Conservation (phyloP, 1,140 invertebrate species). For the Pissodes strobi region DNA sequence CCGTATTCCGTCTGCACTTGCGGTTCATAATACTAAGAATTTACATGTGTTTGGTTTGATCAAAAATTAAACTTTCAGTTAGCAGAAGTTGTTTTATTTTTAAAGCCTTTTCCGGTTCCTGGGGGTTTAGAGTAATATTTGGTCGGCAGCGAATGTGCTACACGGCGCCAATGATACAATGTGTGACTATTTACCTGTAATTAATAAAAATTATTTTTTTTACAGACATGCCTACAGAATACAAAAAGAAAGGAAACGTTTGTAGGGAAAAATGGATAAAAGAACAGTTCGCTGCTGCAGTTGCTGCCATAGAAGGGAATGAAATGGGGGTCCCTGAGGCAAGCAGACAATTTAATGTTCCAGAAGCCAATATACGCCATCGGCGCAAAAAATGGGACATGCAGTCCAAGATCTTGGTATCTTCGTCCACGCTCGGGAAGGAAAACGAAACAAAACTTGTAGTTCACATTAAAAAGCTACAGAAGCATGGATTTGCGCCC, state of each 20-base stretch:
- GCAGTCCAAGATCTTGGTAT: conserved; percentile 1
- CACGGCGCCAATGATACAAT: too few relatives aligned
- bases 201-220: too few relatives aligned
- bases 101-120: too few relatives aligned
- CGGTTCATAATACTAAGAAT: too few relatives aligned
- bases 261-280: not conserved
- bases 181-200: too few relatives aligned
- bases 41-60: too few relatives aligned
- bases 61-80: too few relatives aligned
- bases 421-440: not conserved
- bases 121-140: too few relatives aligned
- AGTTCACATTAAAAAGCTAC: conserved; percentile 25
- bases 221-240: not conserved
- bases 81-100: too few relatives aligned
- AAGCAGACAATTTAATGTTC: not conserved
- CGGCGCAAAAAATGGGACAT: not conserved
- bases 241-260: not conserved
- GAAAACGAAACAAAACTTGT: conserved; percentile 20
- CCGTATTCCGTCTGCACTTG: too few relatives aligned
- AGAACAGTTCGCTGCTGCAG: not conserved
- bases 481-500: conserved; percentile 24
- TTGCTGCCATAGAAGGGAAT: not conserved
- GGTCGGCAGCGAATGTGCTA: too few relatives aligned
- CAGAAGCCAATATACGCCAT: not conserved
- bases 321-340: not conserved